A percentile compares a stretch with the other conserved stretches of the same genome.
Evolutionary conservation across 1,140 invertebrate species (phyloP).

Genomic region (Caerostris darwini): DNA sequence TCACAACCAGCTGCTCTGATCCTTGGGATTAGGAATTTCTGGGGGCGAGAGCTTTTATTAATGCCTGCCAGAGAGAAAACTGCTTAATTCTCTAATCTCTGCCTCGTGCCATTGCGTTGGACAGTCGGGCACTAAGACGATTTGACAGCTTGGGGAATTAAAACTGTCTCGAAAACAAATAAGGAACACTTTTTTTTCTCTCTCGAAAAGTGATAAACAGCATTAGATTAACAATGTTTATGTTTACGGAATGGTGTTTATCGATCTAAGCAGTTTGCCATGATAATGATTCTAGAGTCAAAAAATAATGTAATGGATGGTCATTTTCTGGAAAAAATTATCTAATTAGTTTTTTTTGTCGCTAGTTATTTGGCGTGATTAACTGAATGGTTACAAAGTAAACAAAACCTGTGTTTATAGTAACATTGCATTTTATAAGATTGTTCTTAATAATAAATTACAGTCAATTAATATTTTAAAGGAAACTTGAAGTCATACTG

Average conservation of each 20-base stretch:
- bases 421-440: too few species aligned
- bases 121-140: neutral
- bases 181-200: neutral
- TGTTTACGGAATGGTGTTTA: neutral
- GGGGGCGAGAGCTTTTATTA: conserved; percentile 20
- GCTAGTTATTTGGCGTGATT: too few species aligned
- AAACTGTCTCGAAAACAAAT: conserved; percentile 23
- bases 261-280: neutral
- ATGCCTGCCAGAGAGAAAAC: conserved; percentile 21
- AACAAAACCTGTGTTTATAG: too few species aligned
- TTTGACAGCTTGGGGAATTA: conserved; percentile 6
- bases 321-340: too few species aligned
- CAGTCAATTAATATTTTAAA: too few species aligned
- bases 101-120: neutral
- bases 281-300: too few species aligned
- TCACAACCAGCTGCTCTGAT: conserved; percentile 16
- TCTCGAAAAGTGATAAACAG: neutral
- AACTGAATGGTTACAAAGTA: too few species aligned
- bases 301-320: too few species aligned
- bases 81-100: conserved; percentile 36
- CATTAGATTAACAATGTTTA: neutral
- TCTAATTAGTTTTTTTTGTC: too few species aligned
- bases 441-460: too few species aligned
- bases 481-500: too few species aligned
- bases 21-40: conserved; percentile 24